Evolutionary conservation across 2,797 vertebrate genomes (phyloP), one percentile per base, ranked within the genome.

Genomic region (Manis pentadactyla): DNA sequence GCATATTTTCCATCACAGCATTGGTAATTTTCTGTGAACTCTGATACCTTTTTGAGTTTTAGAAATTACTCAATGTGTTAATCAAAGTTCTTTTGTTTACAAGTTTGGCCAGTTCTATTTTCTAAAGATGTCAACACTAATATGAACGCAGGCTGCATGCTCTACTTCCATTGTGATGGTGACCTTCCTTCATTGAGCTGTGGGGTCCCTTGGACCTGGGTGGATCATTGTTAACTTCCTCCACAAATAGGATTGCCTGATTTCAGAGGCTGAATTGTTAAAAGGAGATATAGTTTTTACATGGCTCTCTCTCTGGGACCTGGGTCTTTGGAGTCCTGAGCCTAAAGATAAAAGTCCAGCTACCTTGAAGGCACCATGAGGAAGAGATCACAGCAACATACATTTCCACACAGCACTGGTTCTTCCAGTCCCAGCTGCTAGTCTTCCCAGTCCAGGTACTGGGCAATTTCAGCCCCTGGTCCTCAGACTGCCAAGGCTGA

Each of bases 41-140:
- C 57, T 74, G 37, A 83, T 64, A 81, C 1, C 13, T 87, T 74
- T 84, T 73, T 68, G 39, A 90, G 46, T 90, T 90, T 78, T 51
- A 13, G 31, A 8, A 31, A 53, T 90, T 84, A 88, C 51, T 63
- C 14, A 25, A 88, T 51, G 9, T 46, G 29, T 78, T 84, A 73
- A 77, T 59, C 75, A 92, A 89, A 51, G 14, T 46, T 91, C 10
- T 68, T 92, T 42, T 90, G 77, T 42, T 92, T 90, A 81, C 14
- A 87, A 42, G 42, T n/a, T 74, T 39, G 53, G 93, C 12, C 29
- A 34, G 84, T 84, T 79, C n/a, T 53, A 84, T 83, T 90, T 75
- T 93, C 82, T 84, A 64, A 90, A 68, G 69, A 78, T 42, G 27
- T 42, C 42, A 39, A 78, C 63, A 79, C 49, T 92, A 55, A 68